Conservation (phyloP, 2,113 vertebrate species). For the Pagrus major region DNA sequence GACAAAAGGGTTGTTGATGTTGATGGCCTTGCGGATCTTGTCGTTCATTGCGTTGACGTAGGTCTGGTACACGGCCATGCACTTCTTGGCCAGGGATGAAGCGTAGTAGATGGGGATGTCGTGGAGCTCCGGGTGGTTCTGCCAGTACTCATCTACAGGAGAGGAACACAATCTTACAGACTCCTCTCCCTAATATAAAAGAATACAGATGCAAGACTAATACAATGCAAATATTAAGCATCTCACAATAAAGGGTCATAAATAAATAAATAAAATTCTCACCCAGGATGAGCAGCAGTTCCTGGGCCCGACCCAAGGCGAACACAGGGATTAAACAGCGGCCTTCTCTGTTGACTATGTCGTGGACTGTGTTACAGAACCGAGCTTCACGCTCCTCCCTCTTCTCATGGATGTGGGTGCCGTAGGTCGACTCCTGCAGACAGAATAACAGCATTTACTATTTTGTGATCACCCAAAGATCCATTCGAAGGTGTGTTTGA, state of each 20-base stretch:
- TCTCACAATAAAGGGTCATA: not conserved
- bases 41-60: constrained; percentile 99
- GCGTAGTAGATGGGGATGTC: constrained; percentile 99
- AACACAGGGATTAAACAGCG: constrained; percentile 97
- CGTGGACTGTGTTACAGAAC: constrained; percentile 97
- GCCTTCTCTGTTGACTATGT: constrained; percentile 96
- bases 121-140: constrained; percentile 98
- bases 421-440: constrained; percentile 94
- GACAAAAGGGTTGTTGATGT: constrained; percentile 98
- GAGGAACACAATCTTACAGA: not conserved
- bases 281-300: constrained; percentile 96
- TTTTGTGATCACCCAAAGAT: not conserved
- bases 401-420: constrained; percentile 98
- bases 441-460: not conserved
- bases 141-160: constrained; percentile 96
- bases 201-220: not conserved
- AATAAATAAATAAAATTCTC: constrained; percentile 1
- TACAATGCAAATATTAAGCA: not conserved
- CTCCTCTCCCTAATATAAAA: not conserved
- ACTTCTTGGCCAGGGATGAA: constrained; percentile 97
- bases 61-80: constrained; percentile 98
- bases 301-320: constrained; percentile 95
- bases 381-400: constrained; percentile 95
- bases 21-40: constrained; percentile 99
- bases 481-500: not conserved